Evolutionary conservation across 1,140 invertebrate genomes (phyloP).

Genomic region (Araneus ventricosus): DNA sequence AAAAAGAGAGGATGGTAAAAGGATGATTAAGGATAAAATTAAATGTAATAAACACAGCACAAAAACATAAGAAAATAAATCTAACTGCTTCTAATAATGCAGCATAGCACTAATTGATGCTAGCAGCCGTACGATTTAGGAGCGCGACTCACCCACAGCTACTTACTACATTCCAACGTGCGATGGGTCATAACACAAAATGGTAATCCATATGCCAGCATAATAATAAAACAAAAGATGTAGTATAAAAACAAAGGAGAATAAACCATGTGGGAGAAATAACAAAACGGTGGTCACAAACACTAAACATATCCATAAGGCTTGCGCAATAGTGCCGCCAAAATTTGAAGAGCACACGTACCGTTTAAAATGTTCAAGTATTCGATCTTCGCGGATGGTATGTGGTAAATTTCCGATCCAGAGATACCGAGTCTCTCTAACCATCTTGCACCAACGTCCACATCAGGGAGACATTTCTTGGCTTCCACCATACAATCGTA

Average conservation of each 20-base stretch:
- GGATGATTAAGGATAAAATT: not conserved
- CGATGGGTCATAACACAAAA: conserved; percentile 53
- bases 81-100: not conserved
- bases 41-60: not conserved
- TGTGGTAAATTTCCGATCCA: conserved; percentile 99
- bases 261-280: conserved; percentile 69
- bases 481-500: conserved; percentile 73
- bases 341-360: conserved; percentile 82
- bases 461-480: conserved; percentile 75
- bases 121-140: not conserved
- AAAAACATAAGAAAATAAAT: not conserved
- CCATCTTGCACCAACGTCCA: conserved; percentile 87
- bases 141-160: conserved; percentile 45
- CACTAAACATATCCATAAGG: conserved; percentile 60
- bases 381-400: conserved; percentile 96
- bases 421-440: conserved; percentile 99
- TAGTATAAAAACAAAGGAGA: conserved; percentile 65
- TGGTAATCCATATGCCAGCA: conserved; percentile 65
- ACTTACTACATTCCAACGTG: conserved; percentile 70
- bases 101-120: not conserved
- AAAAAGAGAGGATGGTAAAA: too few species aligned
- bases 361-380: conserved; percentile 98
- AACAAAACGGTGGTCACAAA: conserved; percentile 64
- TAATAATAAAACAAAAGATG: conserved; percentile 58
- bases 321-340: conserved; percentile 65